phyloP scores from a whole-genome alignment of 2,797 vertebrate species.

The Thunnus albacares region DNA sequence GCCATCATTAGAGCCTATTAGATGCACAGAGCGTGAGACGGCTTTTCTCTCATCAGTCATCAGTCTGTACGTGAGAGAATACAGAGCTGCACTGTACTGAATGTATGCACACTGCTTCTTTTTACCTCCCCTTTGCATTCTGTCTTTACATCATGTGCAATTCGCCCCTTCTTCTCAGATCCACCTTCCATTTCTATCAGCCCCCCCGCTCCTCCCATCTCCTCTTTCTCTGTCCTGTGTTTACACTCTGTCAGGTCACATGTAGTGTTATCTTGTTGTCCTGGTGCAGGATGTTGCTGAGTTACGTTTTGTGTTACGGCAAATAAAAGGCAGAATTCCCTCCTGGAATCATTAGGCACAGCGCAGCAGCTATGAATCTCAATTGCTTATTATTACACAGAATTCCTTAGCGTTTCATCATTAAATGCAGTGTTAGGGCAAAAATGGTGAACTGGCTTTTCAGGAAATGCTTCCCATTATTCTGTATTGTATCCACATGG shows the following conservation, averaged over 20 bases:
- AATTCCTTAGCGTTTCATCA: slow-evolving; percentile 56
- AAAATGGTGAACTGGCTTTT: slow-evolving; percentile 34
- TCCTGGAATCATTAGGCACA: slow-evolving; percentile 49
- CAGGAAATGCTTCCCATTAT: slow-evolving; percentile 32
- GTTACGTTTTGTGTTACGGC: slow-evolving; percentile 36
- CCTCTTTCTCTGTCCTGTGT: slow-evolving; percentile 31
- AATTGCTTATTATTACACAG: slow-evolving; percentile 50
- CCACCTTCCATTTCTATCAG: neutral
- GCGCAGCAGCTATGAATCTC: slow-evolving; percentile 39
- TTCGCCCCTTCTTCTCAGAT: slow-evolving; percentile 4
- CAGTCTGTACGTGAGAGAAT: slow-evolving; percentile 32
- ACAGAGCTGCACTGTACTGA: slow-evolving; percentile 63
- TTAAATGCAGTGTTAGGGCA: slow-evolving; percentile 43
- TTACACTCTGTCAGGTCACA: slow-evolving; percentile 43
- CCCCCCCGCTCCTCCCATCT: neutral
- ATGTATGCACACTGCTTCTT: slow-evolving; percentile 25
- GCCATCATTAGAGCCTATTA: slow-evolving; percentile 74
- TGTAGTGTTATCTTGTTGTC: slow-evolving; percentile 43
- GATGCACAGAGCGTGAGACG: slow-evolving; percentile 66
- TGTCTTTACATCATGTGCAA: slow-evolving; percentile 21
- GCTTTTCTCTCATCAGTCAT: slow-evolving; percentile 50
- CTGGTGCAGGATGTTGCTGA: slow-evolving; percentile 39
- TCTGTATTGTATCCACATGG: slow-evolving; percentile 12
- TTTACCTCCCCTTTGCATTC: neutral
- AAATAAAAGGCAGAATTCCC: slow-evolving; percentile 55